A percentile compares a stretch with the other conserved stretches of the same genome.
These are phyloP conservation scores for Momotus momota DNA, from an alignment of 2,797 vertebrate species.

Conservation along the genomic window DNA sequence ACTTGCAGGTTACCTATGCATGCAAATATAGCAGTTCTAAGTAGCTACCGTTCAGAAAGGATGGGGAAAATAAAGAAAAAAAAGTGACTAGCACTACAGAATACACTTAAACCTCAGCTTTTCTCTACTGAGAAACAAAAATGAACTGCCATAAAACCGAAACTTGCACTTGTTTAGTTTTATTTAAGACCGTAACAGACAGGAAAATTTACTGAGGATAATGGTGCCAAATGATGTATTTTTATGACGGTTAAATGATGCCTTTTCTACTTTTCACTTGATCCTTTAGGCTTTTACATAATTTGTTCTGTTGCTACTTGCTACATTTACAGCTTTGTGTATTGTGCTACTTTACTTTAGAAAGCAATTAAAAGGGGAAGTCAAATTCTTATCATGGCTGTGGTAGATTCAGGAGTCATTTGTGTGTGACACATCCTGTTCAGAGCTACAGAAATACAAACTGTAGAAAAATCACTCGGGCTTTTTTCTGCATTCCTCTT, in stretches of 20 bases:
- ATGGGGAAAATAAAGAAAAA: not conserved
- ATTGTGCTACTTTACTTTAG: not conserved
- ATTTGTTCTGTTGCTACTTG: not conserved
- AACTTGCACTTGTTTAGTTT: not conserved
- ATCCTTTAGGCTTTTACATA: not conserved
- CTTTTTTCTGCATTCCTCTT: conserved; percentile 1
- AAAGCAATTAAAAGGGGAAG: not conserved
- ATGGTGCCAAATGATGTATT: not conserved
- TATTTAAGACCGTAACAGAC: not conserved
- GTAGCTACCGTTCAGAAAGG: not conserved
- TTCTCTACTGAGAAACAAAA: not conserved
- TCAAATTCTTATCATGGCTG: not conserved
- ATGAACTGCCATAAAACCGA: not conserved
- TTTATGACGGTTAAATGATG: no score
- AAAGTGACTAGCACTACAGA: not conserved
- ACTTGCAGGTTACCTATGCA: not conserved
- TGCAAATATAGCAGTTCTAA: not conserved
- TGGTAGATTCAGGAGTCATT: not conserved
- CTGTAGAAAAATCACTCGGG: not conserved
- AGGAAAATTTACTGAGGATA: not conserved
- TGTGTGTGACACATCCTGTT: conserved; percentile 31
- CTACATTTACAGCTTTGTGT: not conserved
- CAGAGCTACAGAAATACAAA: conserved; percentile 19
- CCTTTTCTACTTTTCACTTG: not conserved
- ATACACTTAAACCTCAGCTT: not conserved